Evolutionary conservation across 2,113 vertebrate genomes (phyloP).

Genomic region (Raja brachyura): DNA sequence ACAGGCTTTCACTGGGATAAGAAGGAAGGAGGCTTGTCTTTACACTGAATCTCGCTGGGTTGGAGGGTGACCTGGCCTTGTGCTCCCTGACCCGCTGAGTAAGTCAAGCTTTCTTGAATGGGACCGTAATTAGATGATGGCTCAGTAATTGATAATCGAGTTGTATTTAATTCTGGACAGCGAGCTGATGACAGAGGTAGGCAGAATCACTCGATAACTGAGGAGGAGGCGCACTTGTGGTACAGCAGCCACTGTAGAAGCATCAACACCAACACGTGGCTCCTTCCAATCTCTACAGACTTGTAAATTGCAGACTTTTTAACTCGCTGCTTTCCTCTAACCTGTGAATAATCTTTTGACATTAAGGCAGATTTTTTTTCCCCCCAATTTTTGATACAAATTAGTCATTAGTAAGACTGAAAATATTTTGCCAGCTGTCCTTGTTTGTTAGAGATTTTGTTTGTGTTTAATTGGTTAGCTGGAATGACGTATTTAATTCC

Average conservation of each 20-base stretch:
- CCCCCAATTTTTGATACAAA: not conserved
- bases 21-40: not conserved
- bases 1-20: not conserved
- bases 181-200: not conserved
- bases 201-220: too few relatives aligned
- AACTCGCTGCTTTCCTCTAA: not conserved
- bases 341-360: not conserved
- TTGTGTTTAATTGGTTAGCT: constrained; percentile 40
- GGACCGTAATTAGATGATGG: not conserved
- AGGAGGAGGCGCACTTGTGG: not conserved
- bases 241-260: too few relatives aligned
- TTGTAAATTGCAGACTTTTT: not conserved
- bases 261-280: not conserved
- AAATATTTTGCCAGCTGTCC: not conserved
- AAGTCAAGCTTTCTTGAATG: not conserved
- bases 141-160: not conserved
- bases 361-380: not conserved
- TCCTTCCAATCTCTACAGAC: not conserved
- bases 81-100: not conserved
- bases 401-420: constrained; percentile 19
- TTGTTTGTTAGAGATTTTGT: not conserved
- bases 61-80: not conserved
- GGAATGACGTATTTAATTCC: constrained; percentile 42
- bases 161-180: not conserved
- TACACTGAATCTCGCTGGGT: not conserved